These are phyloP conservation scores for Eristalis pertinax DNA, from an alignment of 2,888 invertebrate species.

Conservation along the genomic window DNA sequence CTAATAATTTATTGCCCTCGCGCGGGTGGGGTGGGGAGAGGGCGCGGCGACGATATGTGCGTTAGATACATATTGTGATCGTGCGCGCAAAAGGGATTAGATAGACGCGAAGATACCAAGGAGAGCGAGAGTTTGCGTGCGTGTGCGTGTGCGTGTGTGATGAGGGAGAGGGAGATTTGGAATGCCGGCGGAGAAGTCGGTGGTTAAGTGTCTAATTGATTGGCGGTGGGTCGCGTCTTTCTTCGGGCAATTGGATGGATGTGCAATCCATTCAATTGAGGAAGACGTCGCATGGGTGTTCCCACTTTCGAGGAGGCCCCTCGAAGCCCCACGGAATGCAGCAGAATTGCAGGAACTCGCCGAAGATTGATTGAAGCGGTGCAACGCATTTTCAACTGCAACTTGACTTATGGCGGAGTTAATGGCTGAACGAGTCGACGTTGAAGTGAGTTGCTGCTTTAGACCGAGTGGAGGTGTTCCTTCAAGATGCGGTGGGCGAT, in stretches of 20 bases:
- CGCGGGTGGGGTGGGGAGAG: neutral
- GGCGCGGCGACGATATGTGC: neutral
- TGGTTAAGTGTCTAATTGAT: conserved; percentile 52
- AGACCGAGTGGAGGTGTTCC: too few relatives aligned
- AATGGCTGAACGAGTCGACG: neutral
- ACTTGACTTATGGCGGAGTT: neutral
- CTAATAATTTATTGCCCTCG: conserved; percentile 61
- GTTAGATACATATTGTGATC: conserved; percentile 41
- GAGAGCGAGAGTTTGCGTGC: neutral
- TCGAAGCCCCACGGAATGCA: neutral
- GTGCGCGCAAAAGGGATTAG: conserved; percentile 36
- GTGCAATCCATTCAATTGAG: conserved; percentile 49
- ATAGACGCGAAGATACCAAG: neutral
- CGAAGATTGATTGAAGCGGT: neutral
- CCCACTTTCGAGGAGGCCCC: neutral
- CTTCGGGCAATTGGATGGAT: conserved; percentile 39
- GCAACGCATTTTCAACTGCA: neutral
- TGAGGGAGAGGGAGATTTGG: neutral
- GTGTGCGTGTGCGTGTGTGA: conserved; percentile 7
- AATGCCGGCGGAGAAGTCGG: neutral
- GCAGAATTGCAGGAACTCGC: neutral
- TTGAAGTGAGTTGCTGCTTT: too few relatives aligned
- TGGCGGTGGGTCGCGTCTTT: conserved; percentile 44
- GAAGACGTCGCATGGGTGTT: conserved; percentile 1
- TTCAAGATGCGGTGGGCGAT: too few relatives aligned